These are phyloP conservation scores for Caenorhabditis doughertyi DNA, from an alignment of 2,888 invertebrate species.

Conservation along the genomic window DNA sequence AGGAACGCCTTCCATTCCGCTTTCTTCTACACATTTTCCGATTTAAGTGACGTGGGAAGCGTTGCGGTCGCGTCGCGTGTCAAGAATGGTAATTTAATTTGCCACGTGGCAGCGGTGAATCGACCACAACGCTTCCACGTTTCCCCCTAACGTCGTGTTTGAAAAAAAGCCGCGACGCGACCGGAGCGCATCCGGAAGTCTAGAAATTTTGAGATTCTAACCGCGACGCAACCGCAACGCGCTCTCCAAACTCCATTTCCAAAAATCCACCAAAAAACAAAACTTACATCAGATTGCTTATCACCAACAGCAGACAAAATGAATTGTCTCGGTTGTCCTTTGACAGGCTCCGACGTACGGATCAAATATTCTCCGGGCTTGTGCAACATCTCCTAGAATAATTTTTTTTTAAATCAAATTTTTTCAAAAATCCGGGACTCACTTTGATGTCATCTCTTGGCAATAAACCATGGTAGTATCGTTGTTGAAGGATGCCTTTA, in stretches of 20 bases:
- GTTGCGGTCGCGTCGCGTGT: too few relatives aligned
- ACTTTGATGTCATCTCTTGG: conserved; percentile 73
- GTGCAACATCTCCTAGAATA: conserved; percentile 62
- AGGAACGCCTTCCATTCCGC: too few relatives aligned
- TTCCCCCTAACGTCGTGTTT: too few relatives aligned
- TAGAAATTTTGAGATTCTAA: too few relatives aligned
- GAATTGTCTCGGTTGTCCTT: conserved; percentile 62
- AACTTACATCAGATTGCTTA: conserved; percentile 8
- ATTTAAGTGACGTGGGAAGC: too few relatives aligned
- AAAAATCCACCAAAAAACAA: background rate
- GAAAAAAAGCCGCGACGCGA: too few relatives aligned
- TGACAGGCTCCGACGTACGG: conserved; percentile 68
- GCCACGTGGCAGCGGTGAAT: too few relatives aligned
- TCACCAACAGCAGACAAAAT: conserved; percentile 68
- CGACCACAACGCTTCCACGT: too few relatives aligned
- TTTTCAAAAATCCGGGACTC: background rate
- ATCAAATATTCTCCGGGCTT: conserved; percentile 71
- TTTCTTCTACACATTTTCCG: too few relatives aligned
- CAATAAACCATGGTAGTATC: conserved; percentile 73
- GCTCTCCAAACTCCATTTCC: background rate
- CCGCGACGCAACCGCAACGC: too few relatives aligned
- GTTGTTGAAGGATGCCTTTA: conserved; percentile 22
- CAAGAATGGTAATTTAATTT: too few relatives aligned
- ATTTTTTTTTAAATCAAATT: background rate
- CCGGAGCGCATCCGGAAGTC: too few relatives aligned